Evolutionary conservation across 2,888 invertebrate genomes (phyloP).

Genomic region (Sminthurides aquaticus): DNA sequence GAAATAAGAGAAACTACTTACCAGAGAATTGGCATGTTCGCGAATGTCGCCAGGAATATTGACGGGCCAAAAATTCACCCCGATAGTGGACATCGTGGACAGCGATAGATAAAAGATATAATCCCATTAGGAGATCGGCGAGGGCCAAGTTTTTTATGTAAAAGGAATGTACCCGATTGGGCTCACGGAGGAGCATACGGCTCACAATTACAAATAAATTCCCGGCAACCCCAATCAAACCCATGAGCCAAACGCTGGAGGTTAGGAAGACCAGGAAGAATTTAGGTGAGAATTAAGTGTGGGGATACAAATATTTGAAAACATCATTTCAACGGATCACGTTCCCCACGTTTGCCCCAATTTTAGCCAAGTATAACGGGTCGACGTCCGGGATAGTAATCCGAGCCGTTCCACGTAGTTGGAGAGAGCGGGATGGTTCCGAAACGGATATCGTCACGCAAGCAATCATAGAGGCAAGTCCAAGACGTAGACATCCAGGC

Average conservation of each 20-base stretch:
- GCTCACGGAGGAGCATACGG: conserved; percentile 52
- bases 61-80: conserved; percentile 54
- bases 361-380: not conserved
- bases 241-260: conserved; percentile 57
- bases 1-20: conserved; percentile 42
- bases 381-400: no score
- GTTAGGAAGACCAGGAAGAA: conserved; percentile 28
- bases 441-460: not conserved
- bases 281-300: not conserved
- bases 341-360: not conserved
- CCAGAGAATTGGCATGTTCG: conserved; percentile 54
- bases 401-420: not conserved
- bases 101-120: conserved; percentile 57
- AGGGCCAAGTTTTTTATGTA: conserved; percentile 58
- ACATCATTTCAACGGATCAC: not conserved
- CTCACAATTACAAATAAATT: conserved; percentile 55
- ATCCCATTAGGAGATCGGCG: conserved; percentile 58
- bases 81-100: conserved; percentile 52
- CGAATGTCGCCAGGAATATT: conserved; percentile 55
- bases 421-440: not conserved
- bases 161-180: conserved; percentile 56
- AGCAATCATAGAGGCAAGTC: not conserved
- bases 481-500: not conserved
- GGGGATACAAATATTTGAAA: not conserved
- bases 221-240: conserved; percentile 54